Percentiles rank a stretch among this genome's conserved stretches.
Conservation (phyloP, 1,140 invertebrate genomes). For the Chelonus insularis region DNA sequence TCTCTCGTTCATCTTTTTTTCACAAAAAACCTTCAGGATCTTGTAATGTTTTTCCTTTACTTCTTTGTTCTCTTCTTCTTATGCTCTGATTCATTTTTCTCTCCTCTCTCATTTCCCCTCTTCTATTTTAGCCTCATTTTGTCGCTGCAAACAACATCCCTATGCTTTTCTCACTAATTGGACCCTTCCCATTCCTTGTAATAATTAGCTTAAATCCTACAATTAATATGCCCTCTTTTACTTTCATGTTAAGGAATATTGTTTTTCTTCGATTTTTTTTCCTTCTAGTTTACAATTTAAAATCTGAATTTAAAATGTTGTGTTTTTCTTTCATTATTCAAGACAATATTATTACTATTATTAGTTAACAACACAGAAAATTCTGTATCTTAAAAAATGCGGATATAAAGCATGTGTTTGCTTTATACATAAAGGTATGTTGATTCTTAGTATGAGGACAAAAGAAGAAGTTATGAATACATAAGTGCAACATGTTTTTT, state of each 20-base stretch:
- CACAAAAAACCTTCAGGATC: neutral
- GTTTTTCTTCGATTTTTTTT: too few species aligned
- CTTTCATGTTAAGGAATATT: neutral
- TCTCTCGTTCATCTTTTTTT: neutral
- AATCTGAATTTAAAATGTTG: too few species aligned
- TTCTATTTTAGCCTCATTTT: neutral
- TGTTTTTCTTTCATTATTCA: too few species aligned
- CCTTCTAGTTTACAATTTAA: too few species aligned
- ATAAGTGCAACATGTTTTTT: neutral
- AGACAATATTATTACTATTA: too few species aligned
- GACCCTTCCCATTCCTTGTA: slow-evolving; percentile 1
- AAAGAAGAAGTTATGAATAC: neutral
- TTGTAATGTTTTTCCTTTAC: neutral
- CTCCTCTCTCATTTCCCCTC: neutral
- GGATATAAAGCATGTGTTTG: too few species aligned
- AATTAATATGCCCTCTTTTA: slow-evolving; percentile 14
- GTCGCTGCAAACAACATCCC: neutral
- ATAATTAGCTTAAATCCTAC: slow-evolving; percentile 20
- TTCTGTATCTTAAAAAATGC: too few species aligned
- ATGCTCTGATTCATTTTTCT: neutral
- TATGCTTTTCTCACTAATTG: slow-evolving; percentile 14
- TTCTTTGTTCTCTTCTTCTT: neutral
- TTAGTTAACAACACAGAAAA: too few species aligned
- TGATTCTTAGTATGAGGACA: neutral
- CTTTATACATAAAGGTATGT: too few species aligned